These are phyloP conservation scores for Gymnobelideus leadbeateri DNA, from an alignment of 2,113 vertebrate genomes.

Conservation along the genomic window DNA sequence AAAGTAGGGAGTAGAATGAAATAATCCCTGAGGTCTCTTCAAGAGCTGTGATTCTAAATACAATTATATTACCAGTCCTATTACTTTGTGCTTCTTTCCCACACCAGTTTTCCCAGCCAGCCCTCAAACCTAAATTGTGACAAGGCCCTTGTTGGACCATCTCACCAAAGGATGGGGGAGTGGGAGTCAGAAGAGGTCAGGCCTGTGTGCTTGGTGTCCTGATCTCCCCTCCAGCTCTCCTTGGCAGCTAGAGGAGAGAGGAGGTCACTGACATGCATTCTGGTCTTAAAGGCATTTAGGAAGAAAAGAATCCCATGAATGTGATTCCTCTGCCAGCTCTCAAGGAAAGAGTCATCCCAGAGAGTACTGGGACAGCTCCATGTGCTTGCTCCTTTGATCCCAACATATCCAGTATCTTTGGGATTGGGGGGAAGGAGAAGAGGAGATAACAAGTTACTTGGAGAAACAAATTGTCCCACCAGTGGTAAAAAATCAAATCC, in stretches of 20 bases:
- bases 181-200: conserved; percentile 46
- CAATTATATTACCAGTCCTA: background rate
- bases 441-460: background rate
- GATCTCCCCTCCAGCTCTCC: conserved; percentile 67
- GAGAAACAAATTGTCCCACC: background rate
- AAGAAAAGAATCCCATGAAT: conserved; percentile 76
- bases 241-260: conserved; percentile 53
- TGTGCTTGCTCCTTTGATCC: conserved; percentile 15
- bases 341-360: conserved; percentile 46
- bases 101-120: background rate
- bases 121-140: background rate
- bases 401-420: conserved; percentile 60
- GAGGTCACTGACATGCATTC: conserved; percentile 70
- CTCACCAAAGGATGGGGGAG: conserved; percentile 12
- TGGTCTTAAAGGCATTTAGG: conserved; percentile 61
- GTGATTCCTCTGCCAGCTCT: conserved; percentile 67
- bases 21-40: background rate
- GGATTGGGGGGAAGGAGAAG: background rate
- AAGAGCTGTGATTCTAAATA: background rate
- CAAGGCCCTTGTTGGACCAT: background rate
- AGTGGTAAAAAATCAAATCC: background rate
- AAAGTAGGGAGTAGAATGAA: background rate
- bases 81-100: background rate
- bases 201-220: conserved; percentile 70
- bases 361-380: conserved; percentile 46